Evolutionary conservation across 2,113 vertebrate genomes (phyloP).

Genomic region (Thunnus maccoyii): DNA sequence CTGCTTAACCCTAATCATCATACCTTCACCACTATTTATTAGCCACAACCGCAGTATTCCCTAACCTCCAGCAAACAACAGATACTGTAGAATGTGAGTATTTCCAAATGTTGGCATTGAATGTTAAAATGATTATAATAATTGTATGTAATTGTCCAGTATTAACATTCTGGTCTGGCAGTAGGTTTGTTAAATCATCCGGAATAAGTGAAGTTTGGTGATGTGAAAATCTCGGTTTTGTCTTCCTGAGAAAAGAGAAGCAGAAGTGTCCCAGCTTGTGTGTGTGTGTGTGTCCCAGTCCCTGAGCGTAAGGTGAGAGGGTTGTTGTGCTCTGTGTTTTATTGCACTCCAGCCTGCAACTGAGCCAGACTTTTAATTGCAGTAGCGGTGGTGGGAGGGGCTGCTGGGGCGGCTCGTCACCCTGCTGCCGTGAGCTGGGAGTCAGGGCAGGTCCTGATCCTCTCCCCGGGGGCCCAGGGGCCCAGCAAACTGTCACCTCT

Average conservation of each 20-base stretch:
- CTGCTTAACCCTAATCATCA: background rate
- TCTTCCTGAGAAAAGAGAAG: slow-evolving; percentile 9
- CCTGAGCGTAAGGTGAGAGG: slow-evolving; percentile 76
- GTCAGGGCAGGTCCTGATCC: slow-evolving; percentile 80
- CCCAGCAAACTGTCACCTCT: slow-evolving; percentile 88
- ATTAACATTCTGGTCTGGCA: too few species aligned
- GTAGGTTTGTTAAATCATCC: too few species aligned
- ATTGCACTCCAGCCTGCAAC: slow-evolving; percentile 76
- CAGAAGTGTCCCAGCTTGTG: slow-evolving; percentile 44
- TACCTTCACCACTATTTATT: too few species aligned
- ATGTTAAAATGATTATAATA: too few species aligned
- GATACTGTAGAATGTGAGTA: too few species aligned
- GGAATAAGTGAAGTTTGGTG: background rate
- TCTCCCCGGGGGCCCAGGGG: slow-evolving; percentile 79
- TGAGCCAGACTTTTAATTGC: slow-evolving; percentile 86
- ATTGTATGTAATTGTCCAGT: too few species aligned
- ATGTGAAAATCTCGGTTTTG: slow-evolving; percentile 12
- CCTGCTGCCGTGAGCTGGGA: slow-evolving; percentile 79
- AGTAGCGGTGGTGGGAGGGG: slow-evolving; percentile 66
- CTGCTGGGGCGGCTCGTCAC: slow-evolving; percentile 68
- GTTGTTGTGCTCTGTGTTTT: slow-evolving; percentile 77
- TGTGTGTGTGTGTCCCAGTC: slow-evolving; percentile 55
- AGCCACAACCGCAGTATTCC: too few species aligned
- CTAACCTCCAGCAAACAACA: too few species aligned
- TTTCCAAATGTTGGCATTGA: too few species aligned